These are phyloP conservation scores for Vanessa tameamea DNA, from an alignment of 1,140 invertebrate species.

Conservation along the genomic window DNA sequence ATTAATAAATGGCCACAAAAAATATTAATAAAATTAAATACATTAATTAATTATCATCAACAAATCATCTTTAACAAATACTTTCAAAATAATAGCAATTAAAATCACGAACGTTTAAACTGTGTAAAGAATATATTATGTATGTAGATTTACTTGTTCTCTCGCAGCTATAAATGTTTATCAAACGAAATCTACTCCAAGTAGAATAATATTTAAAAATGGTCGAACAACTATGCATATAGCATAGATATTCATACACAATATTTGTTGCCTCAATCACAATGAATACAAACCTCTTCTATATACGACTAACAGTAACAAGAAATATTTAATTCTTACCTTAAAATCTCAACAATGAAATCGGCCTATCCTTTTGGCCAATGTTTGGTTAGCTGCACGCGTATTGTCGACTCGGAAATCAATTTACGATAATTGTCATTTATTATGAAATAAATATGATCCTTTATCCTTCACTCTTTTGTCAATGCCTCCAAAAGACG, in stretches of 20 bases:
- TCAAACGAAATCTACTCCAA: neutral
- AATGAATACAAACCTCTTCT: constrained; percentile 52
- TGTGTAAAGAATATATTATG: too few relatives aligned
- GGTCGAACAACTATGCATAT: constrained; percentile 31
- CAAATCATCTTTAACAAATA: too few relatives aligned
- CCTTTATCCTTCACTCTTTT: constrained; percentile 65
- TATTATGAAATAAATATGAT: constrained; percentile 81
- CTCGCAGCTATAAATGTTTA: neutral
- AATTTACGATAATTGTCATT: constrained; percentile 80
- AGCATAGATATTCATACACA: constrained; percentile 47
- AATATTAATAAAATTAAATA: too few relatives aligned
- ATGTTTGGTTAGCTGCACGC: constrained; percentile 78
- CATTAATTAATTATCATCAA: too few relatives aligned
- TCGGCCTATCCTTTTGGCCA: constrained; percentile 65
- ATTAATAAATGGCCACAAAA: too few relatives aligned
- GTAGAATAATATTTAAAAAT: constrained; percentile 23
- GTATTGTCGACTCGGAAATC: constrained; percentile 68
- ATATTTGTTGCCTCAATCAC: constrained; percentile 66
- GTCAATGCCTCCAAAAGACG: constrained; percentile 59
- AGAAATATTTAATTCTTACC: constrained; percentile 43
- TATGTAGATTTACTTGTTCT: too few relatives aligned
- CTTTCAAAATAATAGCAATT: too few relatives aligned
- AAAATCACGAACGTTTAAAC: too few relatives aligned
- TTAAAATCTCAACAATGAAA: constrained; percentile 57
- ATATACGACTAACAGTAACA: constrained; percentile 42